Conservation (phyloP, 2,888 invertebrate species). For the Liopterus haemorrhoidalis region DNA sequence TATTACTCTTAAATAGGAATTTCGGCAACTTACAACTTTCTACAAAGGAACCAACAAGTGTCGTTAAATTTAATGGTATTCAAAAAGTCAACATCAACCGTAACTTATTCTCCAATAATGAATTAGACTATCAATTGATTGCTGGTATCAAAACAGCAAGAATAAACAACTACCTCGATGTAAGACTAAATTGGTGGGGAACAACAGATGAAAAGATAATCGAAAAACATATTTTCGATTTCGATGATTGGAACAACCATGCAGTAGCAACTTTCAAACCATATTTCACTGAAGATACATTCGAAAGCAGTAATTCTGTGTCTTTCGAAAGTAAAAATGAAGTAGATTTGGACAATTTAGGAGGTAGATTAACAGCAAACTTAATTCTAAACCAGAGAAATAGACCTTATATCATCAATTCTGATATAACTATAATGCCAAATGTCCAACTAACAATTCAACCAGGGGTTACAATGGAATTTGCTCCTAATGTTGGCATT, state of each 20-base stretch:
- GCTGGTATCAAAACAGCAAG: conserved; percentile 88
- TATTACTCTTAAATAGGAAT: conserved; percentile 37
- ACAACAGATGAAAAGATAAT: conserved; percentile 67
- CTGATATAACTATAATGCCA: conserved; percentile 97
- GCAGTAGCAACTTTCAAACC: conserved; percentile 89
- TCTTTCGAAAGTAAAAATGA: conserved; percentile 55
- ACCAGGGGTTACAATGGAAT: conserved; percentile 86
- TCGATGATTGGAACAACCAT: conserved; percentile 99
- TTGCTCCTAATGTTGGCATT: conserved; percentile 93
- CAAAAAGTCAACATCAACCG: conserved; percentile 87
- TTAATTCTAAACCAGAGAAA: conserved; percentile 57
- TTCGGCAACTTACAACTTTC: conserved; percentile 42
- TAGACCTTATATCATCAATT: conserved; percentile 70
- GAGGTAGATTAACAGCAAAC: conserved; percentile 68
- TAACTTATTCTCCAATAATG: conserved; percentile 81
- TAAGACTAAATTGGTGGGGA: conserved; percentile 97
- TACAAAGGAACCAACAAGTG: conserved; percentile 64
- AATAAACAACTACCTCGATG: conserved; percentile 79
- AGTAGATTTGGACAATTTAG: conserved; percentile 62
- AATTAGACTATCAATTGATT: conserved; percentile 80
- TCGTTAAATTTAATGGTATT: conserved; percentile 87
- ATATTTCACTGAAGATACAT: conserved; percentile 70
- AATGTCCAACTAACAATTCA: conserved; percentile 78
- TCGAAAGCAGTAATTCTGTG: conserved; percentile 70
- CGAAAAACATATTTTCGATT: conserved; percentile 84